These are phyloP conservation scores for Ophion slaviceki DNA, from an alignment of 2,888 invertebrate species.

Conservation along the genomic window DNA sequence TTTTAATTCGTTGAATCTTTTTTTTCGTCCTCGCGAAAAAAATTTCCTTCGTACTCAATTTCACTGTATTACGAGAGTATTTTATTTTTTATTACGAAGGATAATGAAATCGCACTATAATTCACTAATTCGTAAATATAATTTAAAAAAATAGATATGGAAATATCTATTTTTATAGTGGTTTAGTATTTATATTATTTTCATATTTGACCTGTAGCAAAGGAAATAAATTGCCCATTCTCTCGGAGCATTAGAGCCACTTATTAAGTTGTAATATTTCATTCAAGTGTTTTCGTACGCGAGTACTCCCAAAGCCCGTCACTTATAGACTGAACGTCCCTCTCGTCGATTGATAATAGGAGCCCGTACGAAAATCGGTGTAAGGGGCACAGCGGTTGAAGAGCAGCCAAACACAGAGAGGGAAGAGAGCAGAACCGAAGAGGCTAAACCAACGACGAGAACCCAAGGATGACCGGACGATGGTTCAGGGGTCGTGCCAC, in stretches of 20 bases:
- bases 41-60: conserved; percentile 12
- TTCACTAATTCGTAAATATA: not conserved
- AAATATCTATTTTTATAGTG: not conserved
- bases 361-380: conserved; percentile 32
- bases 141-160: not conserved
- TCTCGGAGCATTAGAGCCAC: conserved; percentile 12
- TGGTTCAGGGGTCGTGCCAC: conserved; percentile 78
- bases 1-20: not conserved
- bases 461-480: conserved; percentile 76
- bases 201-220: conserved; percentile 5
- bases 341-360: conserved; percentile 59
- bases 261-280: conserved; percentile 5
- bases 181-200: conserved; percentile 21
- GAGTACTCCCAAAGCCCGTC: conserved; percentile 59
- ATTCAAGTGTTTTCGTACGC: conserved; percentile 56
- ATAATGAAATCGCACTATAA: no score
- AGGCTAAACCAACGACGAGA: conserved; percentile 38
- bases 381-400: conserved; percentile 27
- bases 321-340: conserved; percentile 50
- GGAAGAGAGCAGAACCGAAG: conserved; percentile 1
- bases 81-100: conserved; percentile 1
- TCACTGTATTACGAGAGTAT: conserved; percentile 9
- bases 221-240: conserved; percentile 31
- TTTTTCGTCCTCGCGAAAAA: not conserved
- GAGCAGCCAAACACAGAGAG: conserved; percentile 2